Evolutionary conservation across 2,888 invertebrate genomes (phyloP), one percentile per base, ranked within the genome.

Genomic region (Hesperia comma): DNA sequence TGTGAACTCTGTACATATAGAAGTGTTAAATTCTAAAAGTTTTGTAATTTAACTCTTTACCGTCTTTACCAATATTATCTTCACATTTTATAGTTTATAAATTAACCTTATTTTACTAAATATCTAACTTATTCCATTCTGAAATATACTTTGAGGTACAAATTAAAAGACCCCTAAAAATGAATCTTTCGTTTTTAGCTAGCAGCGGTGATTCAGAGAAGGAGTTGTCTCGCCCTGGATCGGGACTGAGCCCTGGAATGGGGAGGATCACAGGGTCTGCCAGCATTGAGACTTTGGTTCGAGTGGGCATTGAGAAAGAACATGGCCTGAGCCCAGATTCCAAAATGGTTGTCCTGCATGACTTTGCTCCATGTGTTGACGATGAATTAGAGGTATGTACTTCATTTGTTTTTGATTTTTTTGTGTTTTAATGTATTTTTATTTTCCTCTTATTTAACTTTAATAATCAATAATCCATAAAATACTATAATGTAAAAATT

Each of bases 191-290:
- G 6, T 21, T 61, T 54, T 0, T 33, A 95, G 97, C 96, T 74
- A 95, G 95, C 73, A 95, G 95, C 81, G 95, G 95, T 68, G 96
- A 96, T 83, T 95, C 96, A 56, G 97, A 97, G 79, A 96, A 96
- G 80, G 96, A 97, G 71, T 86, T 96, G 8, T 92, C 92, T 1
- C 78, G 90, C 1, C 92, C 92, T 0, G 87, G 90, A 43, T 95
- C 96, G 61, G 95, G 95, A 37, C 90, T 95, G 7, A 95, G 96
- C 70, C 95, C 97, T 61, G 97, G 97, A 6, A 96, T 98, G 94
- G 98, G 98, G 1, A 94, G 98, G 41, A 98, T 99, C 74, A 98
- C 98, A 1, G 98, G 98, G 61, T 98, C 98, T 21, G 97, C 98
- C 43, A 98, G 98, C 80, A 98, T 99, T 71, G 98, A 98, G 85